Base-by-base conservation (phyloP, 1,140 invertebrate species). In the Penaeus chinensis region DNA sequence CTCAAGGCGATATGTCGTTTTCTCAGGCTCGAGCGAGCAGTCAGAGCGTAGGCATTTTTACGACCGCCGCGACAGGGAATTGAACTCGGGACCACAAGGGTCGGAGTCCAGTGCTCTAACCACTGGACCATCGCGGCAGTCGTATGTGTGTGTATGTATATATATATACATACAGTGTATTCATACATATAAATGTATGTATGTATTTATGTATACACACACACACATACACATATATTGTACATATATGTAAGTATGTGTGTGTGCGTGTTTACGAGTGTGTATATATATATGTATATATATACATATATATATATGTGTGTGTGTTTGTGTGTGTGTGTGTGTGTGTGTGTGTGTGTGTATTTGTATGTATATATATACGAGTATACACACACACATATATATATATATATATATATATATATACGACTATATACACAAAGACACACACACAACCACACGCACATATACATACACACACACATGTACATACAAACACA, bases 281-380 rank as follows among this genome's bases (percentile, higher is more conserved):
- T 78, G 2, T 47, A 7, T 37, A 2, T 78, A 10, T 78, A 22
- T 42, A 10, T 78, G 20, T 78, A 22, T 42, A 10, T 78, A 22
- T 78, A 10, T 78, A 10, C 16, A 22, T n/a, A 8, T 37, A 3
- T 37, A 7, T 77, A 5, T 76, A 5, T 76, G 7, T 24, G 3
- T 76, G 18, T 3, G 66, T 19, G 19, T 24, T 0, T 60, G 24
- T 69, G 63, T n/a, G 18, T 54, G 24, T 77, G 71, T 76, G 60
- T 77, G 60, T 84, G 27, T 76, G 71, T 84, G 60, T 76, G 71
- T 84, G 60, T 84, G 71, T 84, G 24, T 84, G 60, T 84, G 24
- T 79, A 11, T 79, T 3, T 32, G 22, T 32, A 7, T 79, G 22
- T 32, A 61, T 79, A 3, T 54, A 16, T 79, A 47, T 79, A 54